Percentiles rank a stretch among this genome's conserved stretches.
Evolutionary conservation across 2,113 vertebrate species (phyloP).

Genomic region (Plestiodon gilberti): DNA sequence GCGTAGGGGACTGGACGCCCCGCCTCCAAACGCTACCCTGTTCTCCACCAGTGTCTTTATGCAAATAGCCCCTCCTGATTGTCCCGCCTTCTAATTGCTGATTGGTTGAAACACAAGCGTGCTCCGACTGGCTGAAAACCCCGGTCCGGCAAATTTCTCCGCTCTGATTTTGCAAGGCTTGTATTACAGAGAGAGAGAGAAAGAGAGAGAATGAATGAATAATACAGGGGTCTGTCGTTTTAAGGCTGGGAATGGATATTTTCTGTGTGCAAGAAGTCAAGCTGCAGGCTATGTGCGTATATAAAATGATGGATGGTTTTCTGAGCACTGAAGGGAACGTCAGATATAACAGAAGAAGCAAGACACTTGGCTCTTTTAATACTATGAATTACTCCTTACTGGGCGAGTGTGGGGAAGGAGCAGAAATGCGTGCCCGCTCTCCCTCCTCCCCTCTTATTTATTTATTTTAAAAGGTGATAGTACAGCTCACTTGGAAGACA

Average conservation of each 20-base stretch:
- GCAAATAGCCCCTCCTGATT: too few species aligned
- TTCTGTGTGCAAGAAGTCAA: slow-evolving; percentile 59
- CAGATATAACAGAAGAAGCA: slow-evolving; percentile 38
- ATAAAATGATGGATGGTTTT: background rate
- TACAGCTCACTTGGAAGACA: slow-evolving; percentile 49
- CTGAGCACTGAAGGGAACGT: slow-evolving; percentile 13
- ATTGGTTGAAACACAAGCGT: too few species aligned
- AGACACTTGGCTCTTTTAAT: slow-evolving; percentile 22
- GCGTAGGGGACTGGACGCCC: too few species aligned
- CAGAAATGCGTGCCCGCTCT: background rate
- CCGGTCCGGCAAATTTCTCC: slow-evolving; percentile 27
- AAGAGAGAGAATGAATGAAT: too few species aligned
- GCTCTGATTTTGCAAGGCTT: slow-evolving; percentile 30
- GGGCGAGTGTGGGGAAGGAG: slow-evolving; percentile 24
- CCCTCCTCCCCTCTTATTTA: background rate
- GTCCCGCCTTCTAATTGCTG: too few species aligned
- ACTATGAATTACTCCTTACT: slow-evolving; percentile 16
- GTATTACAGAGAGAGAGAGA: slow-evolving; percentile 34
- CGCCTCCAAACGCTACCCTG: too few species aligned
- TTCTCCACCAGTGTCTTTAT: too few species aligned
- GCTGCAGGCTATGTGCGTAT: background rate
- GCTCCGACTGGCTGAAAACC: too few species aligned
- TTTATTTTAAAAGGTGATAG: slow-evolving; percentile 51
- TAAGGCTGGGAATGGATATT: slow-evolving; percentile 18
- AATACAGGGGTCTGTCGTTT: too few species aligned